Base-by-base conservation (phyloP, 2,888 invertebrate species). In the Ischnus inquisitorius region DNA sequence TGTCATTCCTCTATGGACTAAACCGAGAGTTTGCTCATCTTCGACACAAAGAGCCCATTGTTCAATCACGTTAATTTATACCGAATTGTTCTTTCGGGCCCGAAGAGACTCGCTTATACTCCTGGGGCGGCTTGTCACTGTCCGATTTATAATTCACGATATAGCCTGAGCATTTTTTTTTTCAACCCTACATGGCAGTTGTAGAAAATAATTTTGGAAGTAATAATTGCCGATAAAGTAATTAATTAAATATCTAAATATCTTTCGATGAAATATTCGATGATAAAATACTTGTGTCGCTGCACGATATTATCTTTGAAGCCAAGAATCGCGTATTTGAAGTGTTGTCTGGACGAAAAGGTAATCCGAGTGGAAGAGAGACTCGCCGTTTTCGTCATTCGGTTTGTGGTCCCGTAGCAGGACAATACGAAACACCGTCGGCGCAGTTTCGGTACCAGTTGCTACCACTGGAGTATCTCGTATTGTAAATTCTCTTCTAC, bases 41-140 rank as follows among this genome's bases (percentile, higher is more conserved):
- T 46, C 43, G 28, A 41, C 57, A 83, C 79, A 84, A 83, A 75
- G 82, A 67, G 46, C 74, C 34, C 54, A 83, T 83, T 83, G 82
- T 83, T 79, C 28, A 75, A 88, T 88, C 86, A 85, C 86, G 86
- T 89, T 89, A 88, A 91, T 90, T 90, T 90, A 89, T 89, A 86
- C 85, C 71, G 76, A 87, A 89, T 88, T 87, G 89, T 89, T 88
- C 87, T 86, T 85, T 54, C 64, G 54, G 65, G 46, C 60, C n/a
- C 34, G 39, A 62, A 54, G 39, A 12, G 67, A 19, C 43, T n/a
- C 43, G 65, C 22, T 41, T 12, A 22, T 5, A 4, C 12, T 46
- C 25, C 67, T 48, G 39, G 34, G 34, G 34, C 3, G 16, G 10
- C 19, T 39, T 64, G 16, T 64, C n/a, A 14, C n/a, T n/a, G 16